Percentiles rank a stretch among this genome's conserved stretches.
Evolutionary conservation across 2,888 invertebrate species (phyloP).

Genomic region (Lordiphosa fenestrarum): DNA sequence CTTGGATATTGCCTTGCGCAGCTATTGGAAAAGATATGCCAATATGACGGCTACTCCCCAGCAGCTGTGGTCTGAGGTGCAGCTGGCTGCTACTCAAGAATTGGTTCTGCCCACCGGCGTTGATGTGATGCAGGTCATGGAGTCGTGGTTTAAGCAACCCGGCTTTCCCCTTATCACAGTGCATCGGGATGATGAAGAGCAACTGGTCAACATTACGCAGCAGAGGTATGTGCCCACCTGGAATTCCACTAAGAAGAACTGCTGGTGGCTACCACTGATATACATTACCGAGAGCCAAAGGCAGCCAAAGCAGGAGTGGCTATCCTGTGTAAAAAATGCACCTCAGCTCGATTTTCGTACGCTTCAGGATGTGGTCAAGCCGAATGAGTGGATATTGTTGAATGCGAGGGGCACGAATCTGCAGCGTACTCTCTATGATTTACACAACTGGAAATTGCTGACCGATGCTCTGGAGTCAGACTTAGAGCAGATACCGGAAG

Average conservation of each 20-base stretch:
- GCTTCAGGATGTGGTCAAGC: conserved; percentile 76
- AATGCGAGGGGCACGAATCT: conserved; percentile 86
- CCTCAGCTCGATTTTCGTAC: conserved; percentile 34
- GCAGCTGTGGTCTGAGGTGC: conserved; percentile 89
- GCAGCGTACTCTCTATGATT: conserved; percentile 88
- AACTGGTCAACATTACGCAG: conserved; percentile 83
- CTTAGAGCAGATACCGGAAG: conserved; percentile 85
- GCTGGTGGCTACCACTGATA: conserved; percentile 85
- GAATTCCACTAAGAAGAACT: conserved; percentile 38
- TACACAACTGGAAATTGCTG: conserved; percentile 86
- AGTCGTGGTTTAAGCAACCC: conserved; percentile 90
- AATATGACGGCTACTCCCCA: conserved; percentile 89
- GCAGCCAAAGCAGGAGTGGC: conserved; percentile 81
- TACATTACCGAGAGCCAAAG: conserved; percentile 80
- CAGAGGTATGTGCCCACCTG: conserved; percentile 69
- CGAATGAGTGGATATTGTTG: conserved; percentile 85
- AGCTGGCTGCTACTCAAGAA: conserved; percentile 81
- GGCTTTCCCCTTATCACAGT: conserved; percentile 89
- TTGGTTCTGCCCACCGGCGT: conserved; percentile 81
- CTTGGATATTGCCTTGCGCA: conserved; percentile 84
- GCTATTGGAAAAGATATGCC: conserved; percentile 84
- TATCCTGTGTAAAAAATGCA: conserved; percentile 77
- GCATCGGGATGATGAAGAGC: conserved; percentile 82
- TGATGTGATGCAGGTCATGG: conserved; percentile 87
- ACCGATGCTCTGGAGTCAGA: conserved; percentile 81